Percentiles rank a stretch among this genome's conserved stretches.
Evolutionary conservation across 2,888 invertebrate species (phyloP).

Genomic region (Hipparchia semele): DNA sequence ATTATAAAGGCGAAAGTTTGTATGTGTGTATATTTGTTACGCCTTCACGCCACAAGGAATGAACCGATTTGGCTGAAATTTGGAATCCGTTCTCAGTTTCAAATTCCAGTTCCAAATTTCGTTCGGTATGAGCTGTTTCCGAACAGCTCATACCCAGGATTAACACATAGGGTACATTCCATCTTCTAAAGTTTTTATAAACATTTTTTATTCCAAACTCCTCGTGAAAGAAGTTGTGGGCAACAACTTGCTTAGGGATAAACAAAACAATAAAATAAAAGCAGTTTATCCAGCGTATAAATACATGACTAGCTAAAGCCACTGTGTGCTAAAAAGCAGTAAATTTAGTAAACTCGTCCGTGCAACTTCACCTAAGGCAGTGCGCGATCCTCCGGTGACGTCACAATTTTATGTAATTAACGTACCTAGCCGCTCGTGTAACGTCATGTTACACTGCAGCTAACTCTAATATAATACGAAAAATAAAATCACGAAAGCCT

Average conservation of each 20-base stretch:
- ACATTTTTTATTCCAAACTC: too few species aligned
- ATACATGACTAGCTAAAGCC: conserved; percentile 7
- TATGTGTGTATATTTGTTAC: too few species aligned
- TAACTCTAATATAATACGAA: conserved; percentile 22
- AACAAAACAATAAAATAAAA: neutral
- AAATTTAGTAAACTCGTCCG: conserved; percentile 59
- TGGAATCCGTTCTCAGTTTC: too few species aligned
- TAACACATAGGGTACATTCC: too few species aligned
- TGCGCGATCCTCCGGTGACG: conserved; percentile 59
- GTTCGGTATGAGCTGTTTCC: too few species aligned
- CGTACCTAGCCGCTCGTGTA: conserved; percentile 50
- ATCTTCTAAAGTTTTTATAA: too few species aligned
- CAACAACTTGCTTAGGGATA: too few species aligned
- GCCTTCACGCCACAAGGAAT: too few species aligned
- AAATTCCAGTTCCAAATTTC: too few species aligned
- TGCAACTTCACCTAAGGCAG: conserved; percentile 56
- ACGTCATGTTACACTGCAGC: conserved; percentile 50
- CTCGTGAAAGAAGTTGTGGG: too few species aligned
- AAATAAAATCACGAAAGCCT: neutral
- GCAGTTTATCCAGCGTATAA: conserved; percentile 3
- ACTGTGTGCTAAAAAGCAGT: conserved; percentile 51
- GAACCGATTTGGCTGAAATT: too few species aligned
- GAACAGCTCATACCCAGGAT: too few species aligned
- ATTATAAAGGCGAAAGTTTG: neutral
- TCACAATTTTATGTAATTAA: conserved; percentile 75